Evolutionary conservation across 2,113 vertebrate genomes (phyloP).

Genomic region (Poeciliopsis turrubarensis): DNA sequence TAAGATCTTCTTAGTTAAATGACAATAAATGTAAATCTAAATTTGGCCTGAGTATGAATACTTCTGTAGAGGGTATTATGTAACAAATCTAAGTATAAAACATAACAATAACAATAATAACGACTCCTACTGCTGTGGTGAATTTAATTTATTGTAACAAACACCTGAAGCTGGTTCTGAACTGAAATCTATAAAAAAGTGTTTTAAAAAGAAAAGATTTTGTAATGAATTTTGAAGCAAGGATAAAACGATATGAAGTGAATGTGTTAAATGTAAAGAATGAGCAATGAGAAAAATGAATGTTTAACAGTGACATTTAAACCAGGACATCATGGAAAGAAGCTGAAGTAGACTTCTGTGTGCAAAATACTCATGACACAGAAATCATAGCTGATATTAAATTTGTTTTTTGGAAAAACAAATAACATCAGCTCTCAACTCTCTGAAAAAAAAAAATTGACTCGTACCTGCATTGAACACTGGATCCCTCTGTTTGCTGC

Average conservation of each 20-base stretch:
- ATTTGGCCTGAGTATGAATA: too few relatives aligned
- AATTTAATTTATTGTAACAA: not conserved
- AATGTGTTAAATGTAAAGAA: conserved; percentile 39
- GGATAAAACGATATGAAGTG: conserved; percentile 23
- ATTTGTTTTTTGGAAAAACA: too few relatives aligned
- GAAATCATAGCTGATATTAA: not conserved
- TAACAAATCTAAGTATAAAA: too few relatives aligned
- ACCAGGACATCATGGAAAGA: not conserved
- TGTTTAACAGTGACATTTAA: conserved; percentile 1
- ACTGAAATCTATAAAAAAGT: not conserved
- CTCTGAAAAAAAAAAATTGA: not conserved
- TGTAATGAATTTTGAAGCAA: conserved; percentile 9
- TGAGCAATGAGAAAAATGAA: conserved; percentile 35
- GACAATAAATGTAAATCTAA: too few relatives aligned
- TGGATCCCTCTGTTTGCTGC: conserved; percentile 97
- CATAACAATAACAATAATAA: too few relatives aligned
- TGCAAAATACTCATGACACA: not conserved
- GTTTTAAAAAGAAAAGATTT: conserved; percentile 1
- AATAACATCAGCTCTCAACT: too few relatives aligned
- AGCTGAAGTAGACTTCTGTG: conserved; percentile 12
- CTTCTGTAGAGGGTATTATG: too few relatives aligned
- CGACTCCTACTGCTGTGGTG: too few relatives aligned
- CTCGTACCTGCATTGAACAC: conserved; percentile 96
- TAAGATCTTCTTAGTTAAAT: too few relatives aligned
- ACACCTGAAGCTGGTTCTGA: not conserved